Base-by-base conservation (phyloP, 2,113 vertebrate genomes). In the Eurystomus gularis region DNA sequence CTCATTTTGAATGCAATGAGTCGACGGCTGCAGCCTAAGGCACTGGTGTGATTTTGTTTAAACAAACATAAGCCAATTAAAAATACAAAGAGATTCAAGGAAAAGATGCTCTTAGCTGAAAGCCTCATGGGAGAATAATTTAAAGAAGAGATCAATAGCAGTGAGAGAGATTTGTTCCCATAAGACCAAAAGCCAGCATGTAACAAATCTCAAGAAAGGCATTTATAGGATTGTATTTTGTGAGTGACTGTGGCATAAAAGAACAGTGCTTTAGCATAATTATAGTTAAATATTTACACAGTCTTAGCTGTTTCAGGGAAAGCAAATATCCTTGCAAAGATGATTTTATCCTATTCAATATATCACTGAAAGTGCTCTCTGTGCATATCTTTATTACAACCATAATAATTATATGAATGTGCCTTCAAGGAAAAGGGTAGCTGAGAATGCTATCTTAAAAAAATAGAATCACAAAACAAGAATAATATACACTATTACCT, bases 31-130 rank as follows among this genome's bases (percentile, higher is more conserved):
- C 69, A 88, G 91, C 97, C 93, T 94, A 81, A 96, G 94, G 95
- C 95, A 46, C 75, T 96, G 73, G 90, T 96, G 95, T 94, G 96
- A 96, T 97, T 97, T 96, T 97, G 89, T 97, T 97, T 97, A 97
- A 97, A 97, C 96, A 97, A 97, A 97, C 96, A 95, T 97, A 97
- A 97, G 95, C 95, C 96, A 97, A 97, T 97, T 97, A 97, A 97
- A 97, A 97, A 96, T 92, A 96, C 95, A 97, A 97, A 97, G 95
- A 96, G 93, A 93, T 97, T 96, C 96, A 96, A 92, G 90, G 91
- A 92, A 97, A 96, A 96, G 95, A 95, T 94, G 91, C 91, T 97
- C 95, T 95, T 94, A 93, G 92, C 88, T 90, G 95, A 96, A 95
- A 94, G 82, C 58, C 96, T 94, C 89, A 88, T 94, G 95, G 94